Evolutionary conservation across 2,797 vertebrate genomes (phyloP).

Genomic region (Lithobates pipiens): DNA sequence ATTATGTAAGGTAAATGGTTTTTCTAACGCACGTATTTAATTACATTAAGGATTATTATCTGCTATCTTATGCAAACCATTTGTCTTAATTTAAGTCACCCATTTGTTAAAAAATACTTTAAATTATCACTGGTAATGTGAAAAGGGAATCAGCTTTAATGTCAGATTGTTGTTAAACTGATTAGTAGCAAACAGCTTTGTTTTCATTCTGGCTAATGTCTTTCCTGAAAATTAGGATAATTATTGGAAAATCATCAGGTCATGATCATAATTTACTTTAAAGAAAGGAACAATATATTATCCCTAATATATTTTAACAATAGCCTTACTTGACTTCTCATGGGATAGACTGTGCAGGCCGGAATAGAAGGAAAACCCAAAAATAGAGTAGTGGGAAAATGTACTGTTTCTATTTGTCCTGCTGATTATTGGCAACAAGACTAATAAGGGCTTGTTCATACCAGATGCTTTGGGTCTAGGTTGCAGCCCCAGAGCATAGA

Average conservation of each 20-base stretch:
- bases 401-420: too few relatives aligned
- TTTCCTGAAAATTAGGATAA: not conserved
- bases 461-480: too few relatives aligned
- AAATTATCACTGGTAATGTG: constrained; percentile 7
- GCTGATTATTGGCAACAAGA: too few relatives aligned
- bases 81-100: constrained; percentile 14
- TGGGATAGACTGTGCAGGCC: too few relatives aligned
- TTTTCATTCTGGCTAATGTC: not conserved
- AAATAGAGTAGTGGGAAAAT: too few relatives aligned
- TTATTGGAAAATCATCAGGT: not conserved
- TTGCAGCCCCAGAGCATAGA: too few relatives aligned
- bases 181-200: not conserved
- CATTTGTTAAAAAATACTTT: constrained; percentile 21
- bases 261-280: not conserved
- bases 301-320: too few relatives aligned
- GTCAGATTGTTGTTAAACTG: not conserved
- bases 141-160: constrained; percentile 19
- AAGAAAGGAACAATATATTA: not conserved
- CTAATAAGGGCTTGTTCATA: too few relatives aligned
- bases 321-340: too few relatives aligned
- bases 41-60: constrained; percentile 26
- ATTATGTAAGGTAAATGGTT: constrained; percentile 36
- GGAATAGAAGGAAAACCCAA: too few relatives aligned
- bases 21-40: constrained; percentile 26
- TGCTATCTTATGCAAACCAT: constrained; percentile 19